phyloP scores from a whole-genome alignment of 2,888 invertebrate genomes.

The Chrysotoxum bicinctum region DNA sequence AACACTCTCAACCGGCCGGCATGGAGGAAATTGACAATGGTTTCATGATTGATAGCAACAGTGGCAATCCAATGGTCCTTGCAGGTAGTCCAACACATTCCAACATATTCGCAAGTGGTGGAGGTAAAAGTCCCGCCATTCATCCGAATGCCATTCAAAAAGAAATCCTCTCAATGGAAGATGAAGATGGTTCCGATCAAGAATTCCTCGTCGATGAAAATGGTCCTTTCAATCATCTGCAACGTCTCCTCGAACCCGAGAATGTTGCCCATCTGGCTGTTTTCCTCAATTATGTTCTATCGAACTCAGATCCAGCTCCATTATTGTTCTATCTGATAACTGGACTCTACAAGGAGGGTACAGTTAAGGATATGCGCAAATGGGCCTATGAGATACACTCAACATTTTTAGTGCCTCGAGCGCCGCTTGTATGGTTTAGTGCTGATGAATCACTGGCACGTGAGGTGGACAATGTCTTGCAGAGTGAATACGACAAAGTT shows the following conservation, averaged over 20 bases:
- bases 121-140: slow-evolving; percentile 78
- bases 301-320: slow-evolving; percentile 90
- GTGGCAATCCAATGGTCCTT: slow-evolving; percentile 43
- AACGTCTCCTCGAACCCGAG: slow-evolving; percentile 91
- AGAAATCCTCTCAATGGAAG: slow-evolving; percentile 97
- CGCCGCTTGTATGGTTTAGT: slow-evolving; percentile 82
- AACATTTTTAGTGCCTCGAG: slow-evolving; percentile 94
- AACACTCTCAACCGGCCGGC: slow-evolving; percentile 68
- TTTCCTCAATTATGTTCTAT: slow-evolving; percentile 94
- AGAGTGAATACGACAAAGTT: slow-evolving; percentile 93
- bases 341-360: slow-evolving; percentile 93
- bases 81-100: slow-evolving; percentile 75
- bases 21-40: slow-evolving; percentile 73
- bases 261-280: slow-evolving; percentile 93
- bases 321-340: slow-evolving; percentile 91
- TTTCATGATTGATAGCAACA: slow-evolving; percentile 46
- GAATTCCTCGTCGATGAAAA: slow-evolving; percentile 90
- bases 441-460: slow-evolving; percentile 90
- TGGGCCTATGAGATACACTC: slow-evolving; percentile 99
- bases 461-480: slow-evolving; percentile 93
- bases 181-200: slow-evolving; percentile 95
- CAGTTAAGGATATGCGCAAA: slow-evolving; percentile 94
- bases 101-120: slow-evolving; percentile 65
- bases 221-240: slow-evolving; percentile 93
- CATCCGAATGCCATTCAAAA: slow-evolving; percentile 83